These are phyloP conservation scores for Metridium senile DNA, from an alignment of 92 coral and sea anemone species.

Conservation along the genomic window DNA sequence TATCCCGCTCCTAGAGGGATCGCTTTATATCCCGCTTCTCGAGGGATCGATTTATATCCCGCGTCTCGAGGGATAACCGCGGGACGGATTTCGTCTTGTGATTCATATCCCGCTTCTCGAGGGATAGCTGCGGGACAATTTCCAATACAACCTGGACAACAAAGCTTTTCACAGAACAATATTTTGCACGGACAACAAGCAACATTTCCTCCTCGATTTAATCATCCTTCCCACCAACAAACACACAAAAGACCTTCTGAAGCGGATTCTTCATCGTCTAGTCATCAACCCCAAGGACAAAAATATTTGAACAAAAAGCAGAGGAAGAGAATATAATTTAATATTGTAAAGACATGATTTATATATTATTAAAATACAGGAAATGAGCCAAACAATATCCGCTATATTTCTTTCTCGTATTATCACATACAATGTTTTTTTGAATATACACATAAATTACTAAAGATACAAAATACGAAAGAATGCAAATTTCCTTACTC, in stretches of 20 bases:
- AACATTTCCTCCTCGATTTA: background rate
- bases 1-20: background rate
- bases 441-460: too few species aligned
- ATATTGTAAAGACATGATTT: background rate
- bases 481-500: too few species aligned
- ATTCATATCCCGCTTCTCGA: background rate
- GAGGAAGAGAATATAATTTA: conserved; percentile 15
- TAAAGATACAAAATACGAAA: too few species aligned
- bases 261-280: background rate
- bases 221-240: background rate
- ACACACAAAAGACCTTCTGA: conserved; percentile 1
- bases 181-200: background rate
- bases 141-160: background rate
- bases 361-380: too few species aligned
- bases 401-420: too few species aligned
- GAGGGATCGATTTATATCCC: background rate
- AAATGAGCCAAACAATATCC: too few species aligned
- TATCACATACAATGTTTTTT: too few species aligned
- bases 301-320: conserved; percentile 13
- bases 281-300: conserved; percentile 10
- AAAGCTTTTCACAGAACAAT: background rate
- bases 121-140: background rate
- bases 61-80: background rate
- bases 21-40: background rate
- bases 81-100: background rate